Conservation (phyloP, 2,888 invertebrate genomes). For the Netelia inedita region DNA sequence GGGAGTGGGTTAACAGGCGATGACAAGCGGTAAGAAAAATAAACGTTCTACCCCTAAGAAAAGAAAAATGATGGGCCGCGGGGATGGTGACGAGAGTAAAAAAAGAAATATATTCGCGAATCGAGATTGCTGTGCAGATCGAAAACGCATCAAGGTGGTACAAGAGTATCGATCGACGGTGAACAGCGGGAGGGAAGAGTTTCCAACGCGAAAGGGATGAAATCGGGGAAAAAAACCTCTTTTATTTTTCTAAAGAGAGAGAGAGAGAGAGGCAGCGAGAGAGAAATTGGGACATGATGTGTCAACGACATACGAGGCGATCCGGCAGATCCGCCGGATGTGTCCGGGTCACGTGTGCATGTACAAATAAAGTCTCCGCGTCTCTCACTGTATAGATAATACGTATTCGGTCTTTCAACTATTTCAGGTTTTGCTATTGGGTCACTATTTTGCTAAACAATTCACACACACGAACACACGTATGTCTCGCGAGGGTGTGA, state of each 20-base stretch:
- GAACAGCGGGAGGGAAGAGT: constrained; percentile 14
- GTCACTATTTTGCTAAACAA: constrained; percentile 47
- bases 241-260: constrained; percentile 2
- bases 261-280: constrained; percentile 46
- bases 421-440: constrained; percentile 47
- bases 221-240: constrained; percentile 11
- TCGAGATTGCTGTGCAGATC: constrained; percentile 26
- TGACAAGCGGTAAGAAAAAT: not conserved
- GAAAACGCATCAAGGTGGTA: constrained; percentile 46
- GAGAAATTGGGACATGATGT: constrained; percentile 67
- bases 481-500: constrained; percentile 2
- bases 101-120: constrained; percentile 31
- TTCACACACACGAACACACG: not conserved
- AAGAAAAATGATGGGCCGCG: not conserved
- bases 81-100: not conserved
- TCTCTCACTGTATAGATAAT: constrained; percentile 40
- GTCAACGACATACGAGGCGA: constrained; percentile 67
- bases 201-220: constrained; percentile 25
- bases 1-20: not conserved
- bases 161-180: constrained; percentile 58
- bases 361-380: constrained; percentile 61
- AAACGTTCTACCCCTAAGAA: not conserved
- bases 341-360: constrained; percentile 50
- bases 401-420: constrained; percentile 35
- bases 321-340: constrained; percentile 64